phyloP scores from a whole-genome alignment of 1,140 invertebrate species.

The Euura lappo region DNA sequence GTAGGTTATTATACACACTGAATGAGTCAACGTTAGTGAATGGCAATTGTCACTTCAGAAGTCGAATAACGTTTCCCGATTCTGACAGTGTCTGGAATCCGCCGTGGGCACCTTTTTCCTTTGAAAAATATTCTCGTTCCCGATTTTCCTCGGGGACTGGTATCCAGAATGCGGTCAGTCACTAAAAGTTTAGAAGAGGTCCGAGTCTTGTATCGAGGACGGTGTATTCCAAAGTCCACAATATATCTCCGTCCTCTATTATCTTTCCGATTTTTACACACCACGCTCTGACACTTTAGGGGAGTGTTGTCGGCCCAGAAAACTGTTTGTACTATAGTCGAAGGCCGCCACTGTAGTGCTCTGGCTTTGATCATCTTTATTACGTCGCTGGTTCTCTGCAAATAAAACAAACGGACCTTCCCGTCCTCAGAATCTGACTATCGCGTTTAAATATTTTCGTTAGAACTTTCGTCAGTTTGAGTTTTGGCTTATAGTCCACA shows the following conservation, averaged over 20 bases:
- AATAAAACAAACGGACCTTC: constrained; percentile 35
- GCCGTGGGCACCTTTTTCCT: not conserved
- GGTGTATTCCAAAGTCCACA: not conserved
- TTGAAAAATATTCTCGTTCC: not conserved
- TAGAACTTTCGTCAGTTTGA: constrained; percentile 33
- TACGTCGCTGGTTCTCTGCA: constrained; percentile 20
- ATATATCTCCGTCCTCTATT: not conserved
- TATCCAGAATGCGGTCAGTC: not conserved
- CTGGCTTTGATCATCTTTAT: constrained; percentile 36
- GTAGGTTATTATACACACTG: constrained; percentile 25
- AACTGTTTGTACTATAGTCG: not conserved
- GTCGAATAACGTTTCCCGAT: not conserved
- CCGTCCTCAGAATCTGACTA: constrained; percentile 30
- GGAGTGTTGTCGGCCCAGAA: not conserved
- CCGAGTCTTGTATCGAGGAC: not conserved
- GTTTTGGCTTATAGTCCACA: not conserved
- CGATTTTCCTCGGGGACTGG: not conserved
- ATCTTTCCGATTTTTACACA: not conserved
- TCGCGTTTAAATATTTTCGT: constrained; percentile 50
- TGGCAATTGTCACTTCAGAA: constrained; percentile 31
- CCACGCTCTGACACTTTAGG: not conserved
- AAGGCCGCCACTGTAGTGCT: not conserved
- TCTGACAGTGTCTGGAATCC: not conserved
- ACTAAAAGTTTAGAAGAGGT: not conserved
- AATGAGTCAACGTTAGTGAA: constrained; percentile 46